Base-by-base conservation (phyloP, 1,140 invertebrate genomes). In the Ptiloglossa arizonensis region DNA sequence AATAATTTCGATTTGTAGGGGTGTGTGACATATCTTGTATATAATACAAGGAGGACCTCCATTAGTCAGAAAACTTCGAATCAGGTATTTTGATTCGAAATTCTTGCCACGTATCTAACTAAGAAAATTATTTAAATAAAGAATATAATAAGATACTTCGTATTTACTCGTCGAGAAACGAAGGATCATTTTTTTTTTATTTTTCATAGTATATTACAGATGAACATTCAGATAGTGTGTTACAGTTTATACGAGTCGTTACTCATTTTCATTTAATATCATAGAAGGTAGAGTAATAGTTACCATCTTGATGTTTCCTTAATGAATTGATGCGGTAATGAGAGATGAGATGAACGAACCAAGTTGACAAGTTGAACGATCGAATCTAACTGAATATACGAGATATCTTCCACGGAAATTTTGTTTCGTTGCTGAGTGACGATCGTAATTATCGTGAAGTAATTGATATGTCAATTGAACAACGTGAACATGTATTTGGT, bases 381-480 rank as follows among this genome's bases (percentile, higher is more conserved):
- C 35, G 56, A 68, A 54, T 54, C 44, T 29, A 69, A 84, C 46
- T 81, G 38, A 79, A 66, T 24, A 35, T 74, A 60, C 27, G 15
- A 50, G 17, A 54, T 29, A 19, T 71, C 50, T 11, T 73, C 59
- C 76, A 57, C 50, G 5, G 22, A 13, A 44, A 75, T 85, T 85
- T 81, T 85, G 74, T 85, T 85, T 38, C 24, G 83, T 85, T 85
- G 79, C 80, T 27, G 66, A 19, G 82, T 46, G 5, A 79, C 62
- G 32, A 17, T 32, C 1, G 24, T 22, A 50, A 50, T 46, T 63
- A 22, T 13, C 24, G 50, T 13, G 19, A 64, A 54, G 13, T 50
- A 70, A 38, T 32, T 63, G n/a, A 38, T 24, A 73, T 15, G 1
- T 27, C 17, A 27, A 27, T 41, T 35, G 32, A 22, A 46, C 41